Evolutionary conservation across 2,888 invertebrate genomes (phyloP).

Genomic region (Sclerodermus sp.): DNA sequence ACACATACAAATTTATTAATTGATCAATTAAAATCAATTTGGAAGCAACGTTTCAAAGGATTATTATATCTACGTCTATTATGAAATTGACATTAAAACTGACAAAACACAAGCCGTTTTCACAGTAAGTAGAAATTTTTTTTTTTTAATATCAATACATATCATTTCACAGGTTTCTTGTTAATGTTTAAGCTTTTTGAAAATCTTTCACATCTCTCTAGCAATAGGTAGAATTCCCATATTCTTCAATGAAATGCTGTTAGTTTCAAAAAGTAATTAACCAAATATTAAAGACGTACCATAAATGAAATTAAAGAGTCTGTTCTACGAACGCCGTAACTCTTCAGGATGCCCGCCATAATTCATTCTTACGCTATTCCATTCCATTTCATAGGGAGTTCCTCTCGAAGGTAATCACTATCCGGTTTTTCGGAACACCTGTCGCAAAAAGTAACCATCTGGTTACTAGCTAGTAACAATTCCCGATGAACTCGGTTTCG

Average conservation of each 20-base stretch:
- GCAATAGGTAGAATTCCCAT: too few relatives aligned
- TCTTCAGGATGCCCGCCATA: constrained; percentile 42
- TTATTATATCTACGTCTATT: not conserved
- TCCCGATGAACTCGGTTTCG: too few relatives aligned
- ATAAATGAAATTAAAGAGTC: constrained; percentile 36
- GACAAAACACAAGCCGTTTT: not conserved
- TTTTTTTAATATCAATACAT: not conserved
- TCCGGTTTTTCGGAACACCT: too few relatives aligned
- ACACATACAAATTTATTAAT: too few relatives aligned
- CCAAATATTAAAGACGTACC: constrained; percentile 26
- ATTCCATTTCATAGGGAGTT: not conserved
- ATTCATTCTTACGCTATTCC: not conserved
- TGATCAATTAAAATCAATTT: too few relatives aligned
- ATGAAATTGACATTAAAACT: constrained; percentile 5
- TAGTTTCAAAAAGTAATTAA: constrained; percentile 3
- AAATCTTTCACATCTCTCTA: not conserved
- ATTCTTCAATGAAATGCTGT: not conserved
- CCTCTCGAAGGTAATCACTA: too few relatives aligned
- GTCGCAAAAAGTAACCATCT: too few relatives aligned
- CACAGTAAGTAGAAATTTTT: constrained; percentile 1
- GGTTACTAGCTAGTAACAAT: too few relatives aligned
- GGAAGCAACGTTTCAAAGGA: not conserved
- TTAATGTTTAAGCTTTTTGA: too few relatives aligned
- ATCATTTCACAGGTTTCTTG: too few relatives aligned
- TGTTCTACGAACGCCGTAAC: constrained; percentile 27